A percentile compares a stretch with the other conserved stretches of the same genome.
Conservation (phyloP, 2,888 invertebrate genomes). For the Isoperla grammatica region DNA sequence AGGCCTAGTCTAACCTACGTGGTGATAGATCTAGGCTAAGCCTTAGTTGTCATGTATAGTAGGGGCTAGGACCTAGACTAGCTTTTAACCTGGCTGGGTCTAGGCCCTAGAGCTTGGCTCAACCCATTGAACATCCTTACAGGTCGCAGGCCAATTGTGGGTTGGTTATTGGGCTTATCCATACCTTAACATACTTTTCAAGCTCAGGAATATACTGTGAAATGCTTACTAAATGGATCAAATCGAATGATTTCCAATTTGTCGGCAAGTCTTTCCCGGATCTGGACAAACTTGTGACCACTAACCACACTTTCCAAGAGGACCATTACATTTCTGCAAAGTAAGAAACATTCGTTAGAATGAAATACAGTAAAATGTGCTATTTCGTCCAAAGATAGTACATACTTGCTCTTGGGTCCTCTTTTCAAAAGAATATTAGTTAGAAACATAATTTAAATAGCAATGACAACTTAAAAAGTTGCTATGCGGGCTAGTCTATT, state of each 20-base stretch:
- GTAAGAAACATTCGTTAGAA: conserved; percentile 21
- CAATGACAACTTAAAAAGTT: not conserved
- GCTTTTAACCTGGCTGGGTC: too few species aligned
- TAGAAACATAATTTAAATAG: conserved; percentile 54
- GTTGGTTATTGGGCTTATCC: too few species aligned
- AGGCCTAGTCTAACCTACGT: too few species aligned
- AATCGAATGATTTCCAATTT: conserved; percentile 69
- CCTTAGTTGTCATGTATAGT: too few species aligned
- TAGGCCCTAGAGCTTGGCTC: too few species aligned
- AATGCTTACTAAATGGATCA: conserved; percentile 72
- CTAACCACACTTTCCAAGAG: conserved; percentile 71
- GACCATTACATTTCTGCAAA: conserved; percentile 67
- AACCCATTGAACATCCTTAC: too few species aligned
- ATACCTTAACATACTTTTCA: too few species aligned
- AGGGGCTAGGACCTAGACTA: too few species aligned
- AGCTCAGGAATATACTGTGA: too few species aligned
- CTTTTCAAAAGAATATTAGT: conserved; percentile 65
- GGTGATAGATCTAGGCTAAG: too few species aligned
- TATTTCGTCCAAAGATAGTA: conserved; percentile 31
- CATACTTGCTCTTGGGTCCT: conserved; percentile 68
- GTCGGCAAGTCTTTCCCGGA: conserved; percentile 68
- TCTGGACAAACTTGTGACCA: conserved; percentile 61
- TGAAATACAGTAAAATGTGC: conserved; percentile 20
- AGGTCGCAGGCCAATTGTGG: too few species aligned
- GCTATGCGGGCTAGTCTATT: not conserved